Evolutionary conservation across 1,140 invertebrate species (phyloP).

Genomic region (Papilio polytes): DNA sequence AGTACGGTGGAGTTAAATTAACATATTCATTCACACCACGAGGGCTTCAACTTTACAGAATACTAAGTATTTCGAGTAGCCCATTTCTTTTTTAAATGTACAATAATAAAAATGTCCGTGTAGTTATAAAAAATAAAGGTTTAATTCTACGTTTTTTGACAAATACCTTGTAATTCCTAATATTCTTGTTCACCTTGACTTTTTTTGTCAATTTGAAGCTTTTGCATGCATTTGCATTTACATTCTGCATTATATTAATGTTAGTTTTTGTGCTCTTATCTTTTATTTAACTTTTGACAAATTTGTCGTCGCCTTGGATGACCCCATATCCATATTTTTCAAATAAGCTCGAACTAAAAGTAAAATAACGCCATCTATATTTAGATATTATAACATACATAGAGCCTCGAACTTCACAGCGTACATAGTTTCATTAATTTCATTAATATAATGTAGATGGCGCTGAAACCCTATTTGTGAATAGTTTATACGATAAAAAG

Average conservation of each 20-base stretch:
- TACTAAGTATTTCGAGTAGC: background rate
- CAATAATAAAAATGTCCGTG: background rate
- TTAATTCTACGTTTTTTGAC: no score
- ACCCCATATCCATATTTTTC: background rate
- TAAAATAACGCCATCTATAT: constrained; percentile 47
- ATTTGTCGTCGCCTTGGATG: background rate
- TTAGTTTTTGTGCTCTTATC: constrained; percentile 39
- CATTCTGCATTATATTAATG: constrained; percentile 37
- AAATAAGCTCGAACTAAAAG: constrained; percentile 22
- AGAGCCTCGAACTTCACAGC: background rate
- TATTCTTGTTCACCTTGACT: no score
- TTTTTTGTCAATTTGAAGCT: background rate
- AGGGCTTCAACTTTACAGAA: constrained; percentile 12
- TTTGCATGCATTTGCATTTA: background rate
- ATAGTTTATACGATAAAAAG: no score
- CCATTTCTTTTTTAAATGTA: background rate
- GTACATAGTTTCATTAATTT: background rate
- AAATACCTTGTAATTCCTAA: no score
- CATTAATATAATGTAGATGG: background rate
- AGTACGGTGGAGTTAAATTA: constrained; percentile 22
- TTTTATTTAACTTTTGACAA: background rate
- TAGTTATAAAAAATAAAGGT: no score
- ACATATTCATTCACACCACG: constrained; percentile 11
- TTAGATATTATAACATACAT: background rate
- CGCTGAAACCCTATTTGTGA: background rate